Evolutionary conservation across 1,140 invertebrate genomes (phyloP).

Genomic region (Papilio helenus): DNA sequence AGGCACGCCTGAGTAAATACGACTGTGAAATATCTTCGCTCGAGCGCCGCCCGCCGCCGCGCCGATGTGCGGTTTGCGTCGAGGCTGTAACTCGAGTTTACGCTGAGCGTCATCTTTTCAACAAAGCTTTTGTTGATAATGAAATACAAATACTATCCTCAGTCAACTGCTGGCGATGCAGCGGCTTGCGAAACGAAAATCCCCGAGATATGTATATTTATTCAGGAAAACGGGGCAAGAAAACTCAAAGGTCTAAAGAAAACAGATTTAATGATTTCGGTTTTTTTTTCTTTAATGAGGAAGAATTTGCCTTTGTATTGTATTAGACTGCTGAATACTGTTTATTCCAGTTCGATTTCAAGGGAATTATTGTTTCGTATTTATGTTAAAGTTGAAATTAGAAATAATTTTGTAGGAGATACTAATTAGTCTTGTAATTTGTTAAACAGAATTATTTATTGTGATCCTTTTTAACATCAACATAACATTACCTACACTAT

Average conservation of each 20-base stretch:
- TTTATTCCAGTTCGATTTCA: not conserved
- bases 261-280: constrained; percentile 47
- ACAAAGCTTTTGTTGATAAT: constrained; percentile 79
- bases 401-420: not conserved
- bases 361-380: not conserved
- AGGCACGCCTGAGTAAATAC: constrained; percentile 82
- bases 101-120: constrained; percentile 76
- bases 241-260: constrained; percentile 50
- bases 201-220: constrained; percentile 58
- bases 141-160: constrained; percentile 80
- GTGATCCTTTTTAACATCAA: too few species aligned
- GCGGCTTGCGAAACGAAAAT: constrained; percentile 67
- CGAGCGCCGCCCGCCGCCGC: constrained; percentile 51
- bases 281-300: constrained; percentile 29
- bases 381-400: not conserved
- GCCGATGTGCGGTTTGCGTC: constrained; percentile 70
- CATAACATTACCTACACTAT: too few species aligned
- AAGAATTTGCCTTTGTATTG: not conserved
- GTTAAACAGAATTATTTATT: too few species aligned
- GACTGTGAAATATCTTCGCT: constrained; percentile 79
- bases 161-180: constrained; percentile 66
- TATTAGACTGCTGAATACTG: not conserved
- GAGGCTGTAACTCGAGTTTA: constrained; percentile 71
- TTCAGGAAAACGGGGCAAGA: constrained; percentile 48
- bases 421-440: not conserved